These are phyloP conservation scores for Limosa lapponica DNA, from an alignment of 2,797 vertebrate species.

Conservation along the genomic window DNA sequence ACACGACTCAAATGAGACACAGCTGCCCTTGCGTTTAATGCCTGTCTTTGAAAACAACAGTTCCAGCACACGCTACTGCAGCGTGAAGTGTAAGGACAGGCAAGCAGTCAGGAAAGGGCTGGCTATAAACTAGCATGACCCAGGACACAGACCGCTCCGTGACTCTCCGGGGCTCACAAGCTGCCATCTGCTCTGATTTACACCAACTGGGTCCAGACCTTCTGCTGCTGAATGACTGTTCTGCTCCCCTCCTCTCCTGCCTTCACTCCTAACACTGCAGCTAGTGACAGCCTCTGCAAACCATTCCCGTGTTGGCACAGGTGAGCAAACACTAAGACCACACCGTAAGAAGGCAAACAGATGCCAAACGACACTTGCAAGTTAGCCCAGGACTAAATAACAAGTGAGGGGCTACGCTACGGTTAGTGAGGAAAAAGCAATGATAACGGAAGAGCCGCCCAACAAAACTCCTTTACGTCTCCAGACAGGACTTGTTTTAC, in stretches of 20 bases:
- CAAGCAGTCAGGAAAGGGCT: background rate
- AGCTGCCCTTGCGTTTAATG: background rate
- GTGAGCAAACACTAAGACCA: conserved; percentile 29
- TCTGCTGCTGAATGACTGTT: accelerated
- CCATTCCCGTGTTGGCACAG: background rate
- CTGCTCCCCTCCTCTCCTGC: background rate
- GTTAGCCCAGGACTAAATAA: background rate
- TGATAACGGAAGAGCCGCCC: background rate
- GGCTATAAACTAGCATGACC: background rate
- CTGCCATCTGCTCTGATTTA: background rate
- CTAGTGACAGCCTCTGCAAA: background rate
- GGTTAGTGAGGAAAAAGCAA: background rate
- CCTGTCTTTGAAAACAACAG: accelerated
- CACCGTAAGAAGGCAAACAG: background rate
- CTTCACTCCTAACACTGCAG: background rate
- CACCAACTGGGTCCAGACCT: background rate
- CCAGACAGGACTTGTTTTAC: background rate
- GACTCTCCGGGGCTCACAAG: background rate
- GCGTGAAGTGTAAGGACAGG: accelerated
- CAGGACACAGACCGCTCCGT: background rate
- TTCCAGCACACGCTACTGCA: background rate
- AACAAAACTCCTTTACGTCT: background rate
- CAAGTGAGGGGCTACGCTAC: background rate
- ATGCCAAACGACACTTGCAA: accelerated
- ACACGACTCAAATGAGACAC: background rate